Conservation (phyloP, 2,797 vertebrate genomes). For the Artibeus lituratus region DNA sequence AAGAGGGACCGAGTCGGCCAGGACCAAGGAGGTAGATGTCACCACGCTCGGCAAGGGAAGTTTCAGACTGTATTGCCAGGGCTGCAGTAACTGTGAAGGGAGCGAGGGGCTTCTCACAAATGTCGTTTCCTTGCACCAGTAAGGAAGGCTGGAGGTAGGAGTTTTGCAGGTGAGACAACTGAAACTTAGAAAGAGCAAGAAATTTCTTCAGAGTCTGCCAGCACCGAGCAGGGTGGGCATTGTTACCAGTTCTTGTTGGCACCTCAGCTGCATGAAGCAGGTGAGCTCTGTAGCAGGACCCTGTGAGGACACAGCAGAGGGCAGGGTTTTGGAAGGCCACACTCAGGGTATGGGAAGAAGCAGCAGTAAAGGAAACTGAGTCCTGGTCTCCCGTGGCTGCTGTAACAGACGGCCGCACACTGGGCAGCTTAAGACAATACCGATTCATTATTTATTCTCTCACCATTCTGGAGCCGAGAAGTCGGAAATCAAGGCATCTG, state of each 20-base stretch:
- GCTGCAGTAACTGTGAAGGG: background rate
- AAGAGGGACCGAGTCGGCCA: background rate
- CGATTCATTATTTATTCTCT: background rate
- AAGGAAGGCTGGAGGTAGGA: background rate
- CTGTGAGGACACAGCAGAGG: background rate
- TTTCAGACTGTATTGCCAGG: background rate
- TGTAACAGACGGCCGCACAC: background rate
- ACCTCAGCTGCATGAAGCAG: no score
- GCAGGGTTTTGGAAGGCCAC: background rate
- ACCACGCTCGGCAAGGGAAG: fast-evolving
- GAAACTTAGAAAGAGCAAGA: background rate
- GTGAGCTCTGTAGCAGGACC: background rate
- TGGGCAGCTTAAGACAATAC: background rate
- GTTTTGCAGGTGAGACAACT: background rate
- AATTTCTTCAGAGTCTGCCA: background rate
- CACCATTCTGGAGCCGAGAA: background rate
- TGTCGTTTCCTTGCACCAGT: background rate
- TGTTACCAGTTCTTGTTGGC: background rate
- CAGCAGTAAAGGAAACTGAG: background rate
- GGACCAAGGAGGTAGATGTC: background rate
- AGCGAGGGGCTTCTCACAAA: background rate
- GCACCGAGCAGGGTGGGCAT: background rate
- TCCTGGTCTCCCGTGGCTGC: background rate
- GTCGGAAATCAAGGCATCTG: background rate
- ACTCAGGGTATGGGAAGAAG: background rate